Percentiles rank a stretch among this genome's conserved stretches.
These are phyloP conservation scores for Colius striatus DNA, from an alignment of 2,113 vertebrate species.

Conservation along the genomic window DNA sequence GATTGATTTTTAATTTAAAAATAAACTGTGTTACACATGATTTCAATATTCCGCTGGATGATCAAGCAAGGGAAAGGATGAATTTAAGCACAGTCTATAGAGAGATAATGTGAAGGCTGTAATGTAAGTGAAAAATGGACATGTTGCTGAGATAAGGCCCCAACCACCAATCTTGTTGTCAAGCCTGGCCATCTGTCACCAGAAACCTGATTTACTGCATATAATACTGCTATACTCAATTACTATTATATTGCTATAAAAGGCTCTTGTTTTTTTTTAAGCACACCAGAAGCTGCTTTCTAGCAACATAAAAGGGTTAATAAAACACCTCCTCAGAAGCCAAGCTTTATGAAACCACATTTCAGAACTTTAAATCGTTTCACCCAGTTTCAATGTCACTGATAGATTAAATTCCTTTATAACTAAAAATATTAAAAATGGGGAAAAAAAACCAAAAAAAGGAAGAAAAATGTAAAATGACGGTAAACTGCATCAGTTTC, in stretches of 20 bases:
- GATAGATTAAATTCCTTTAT: not conserved
- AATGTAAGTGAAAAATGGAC: conserved; percentile 29
- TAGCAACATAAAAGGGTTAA: conserved; percentile 49
- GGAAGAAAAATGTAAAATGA: not conserved
- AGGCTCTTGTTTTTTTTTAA: not conserved
- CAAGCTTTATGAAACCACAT: not conserved
- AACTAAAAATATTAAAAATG: conserved; percentile 9
- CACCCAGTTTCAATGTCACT: not conserved
- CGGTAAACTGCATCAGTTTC: not conserved
- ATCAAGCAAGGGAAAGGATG: not conserved
- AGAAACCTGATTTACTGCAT: conserved; percentile 62
- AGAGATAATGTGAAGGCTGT: conserved; percentile 51
- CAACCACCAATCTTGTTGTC: conserved; percentile 59
- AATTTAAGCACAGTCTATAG: not conserved
- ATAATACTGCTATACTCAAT: conserved; percentile 53
- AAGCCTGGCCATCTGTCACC: conserved; percentile 58
- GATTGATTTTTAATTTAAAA: not conserved
- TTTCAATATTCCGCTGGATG: conserved; percentile 32
- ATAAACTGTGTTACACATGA: not conserved
- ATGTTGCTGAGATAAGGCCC: conserved; percentile 25
- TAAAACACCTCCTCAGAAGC: conserved; percentile 14
- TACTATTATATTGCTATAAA: conserved; percentile 28
- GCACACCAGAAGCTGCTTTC: not conserved
- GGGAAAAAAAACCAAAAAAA: not conserved
- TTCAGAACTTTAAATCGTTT: conserved; percentile 38